These are phyloP conservation scores for Pollicipes pollicipes DNA, from an alignment of 1,140 invertebrate genomes.

Conservation along the genomic window DNA sequence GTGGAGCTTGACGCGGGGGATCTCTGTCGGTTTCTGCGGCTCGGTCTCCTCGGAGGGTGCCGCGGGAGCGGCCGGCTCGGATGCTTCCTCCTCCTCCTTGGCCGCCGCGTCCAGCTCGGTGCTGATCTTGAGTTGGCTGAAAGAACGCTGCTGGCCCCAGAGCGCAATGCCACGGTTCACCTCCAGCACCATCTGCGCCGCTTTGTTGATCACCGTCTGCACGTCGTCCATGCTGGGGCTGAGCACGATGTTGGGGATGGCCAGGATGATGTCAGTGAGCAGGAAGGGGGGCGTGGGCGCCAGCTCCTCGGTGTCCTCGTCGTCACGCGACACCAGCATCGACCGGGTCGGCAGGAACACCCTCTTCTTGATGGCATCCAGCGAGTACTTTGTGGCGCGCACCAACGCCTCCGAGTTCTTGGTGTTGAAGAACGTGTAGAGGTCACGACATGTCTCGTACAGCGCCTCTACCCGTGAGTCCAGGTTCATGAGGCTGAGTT, in stretches of 20 bases:
- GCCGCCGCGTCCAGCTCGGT: background rate
- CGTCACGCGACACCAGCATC: too few species aligned
- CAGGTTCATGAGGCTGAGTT: too few species aligned
- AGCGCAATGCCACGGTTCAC: too few species aligned
- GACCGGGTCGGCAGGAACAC: too few species aligned
- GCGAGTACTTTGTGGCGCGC: too few species aligned
- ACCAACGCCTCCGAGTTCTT: too few species aligned
- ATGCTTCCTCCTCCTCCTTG: background rate
- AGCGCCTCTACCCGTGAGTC: background rate
- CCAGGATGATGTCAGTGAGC: conserved; percentile 23
- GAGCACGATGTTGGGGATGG: conserved; percentile 38
- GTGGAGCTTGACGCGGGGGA: background rate
- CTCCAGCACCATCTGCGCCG: too few species aligned
- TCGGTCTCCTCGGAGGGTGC: background rate
- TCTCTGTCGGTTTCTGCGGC: background rate
- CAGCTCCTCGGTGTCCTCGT: too few species aligned
- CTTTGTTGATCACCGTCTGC: conserved; percentile 41
- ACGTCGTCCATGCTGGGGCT: conserved; percentile 42
- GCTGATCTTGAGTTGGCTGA: background rate
- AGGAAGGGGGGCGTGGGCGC: conserved; percentile 15
- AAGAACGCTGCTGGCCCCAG: too few species aligned
- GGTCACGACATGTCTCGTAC: background rate
- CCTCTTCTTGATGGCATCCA: too few species aligned
- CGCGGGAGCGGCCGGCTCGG: background rate
- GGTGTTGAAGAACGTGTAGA: background rate